Evolutionary conservation across 2,888 invertebrate genomes (phyloP), one percentile per base, ranked within the genome.

Genomic region (Meloe dianella): DNA sequence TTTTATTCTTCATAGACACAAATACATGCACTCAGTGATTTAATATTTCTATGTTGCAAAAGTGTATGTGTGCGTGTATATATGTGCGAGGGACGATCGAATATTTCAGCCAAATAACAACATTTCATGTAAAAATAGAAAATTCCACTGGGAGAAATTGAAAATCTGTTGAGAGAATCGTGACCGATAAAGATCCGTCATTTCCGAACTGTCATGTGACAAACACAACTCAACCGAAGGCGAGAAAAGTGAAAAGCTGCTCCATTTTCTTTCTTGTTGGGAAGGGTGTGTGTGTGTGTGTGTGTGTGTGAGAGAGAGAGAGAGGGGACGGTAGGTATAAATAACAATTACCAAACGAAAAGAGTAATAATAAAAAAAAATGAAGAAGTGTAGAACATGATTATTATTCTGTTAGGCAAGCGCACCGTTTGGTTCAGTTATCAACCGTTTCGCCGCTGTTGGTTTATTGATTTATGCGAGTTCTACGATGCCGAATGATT

Each of bases 151-250:
- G 51, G 66, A 69, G 68, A 75, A 78, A 78, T 76, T 78, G 77
- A 77, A 77, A 78, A 77, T 77, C 74, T 72, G 68, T n/a, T 32
- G 65, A 70, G 73, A 70, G 73, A 77, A 75, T 74, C 72, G 75
- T 71, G 71, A 72, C 73, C 75, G 78, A 78, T 78, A 78, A 77
- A 73, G 73, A 77, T 78, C 76, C 73, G 75, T 77, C 75, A 78
- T 78, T 78, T 78, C 78, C 70, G 72, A 66, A 73, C 68, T 72
- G 76, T 75, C 75, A 24, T 5, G 69, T 73, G 73, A 71, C 70
- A 35, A 41, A 41, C 41, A 41, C 41, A n/a, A 7, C n/a, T n/a
- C 41, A 17, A n/a, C 17, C 17, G 7, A 7, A 7, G 17, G 4
- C 5, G n/a, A 12, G n/a, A 17, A n/a, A 12, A n/a, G 17, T 4